These are phyloP conservation scores for Hylaeus volcanicus DNA, from an alignment of 1,140 invertebrate species.

Conservation along the genomic window DNA sequence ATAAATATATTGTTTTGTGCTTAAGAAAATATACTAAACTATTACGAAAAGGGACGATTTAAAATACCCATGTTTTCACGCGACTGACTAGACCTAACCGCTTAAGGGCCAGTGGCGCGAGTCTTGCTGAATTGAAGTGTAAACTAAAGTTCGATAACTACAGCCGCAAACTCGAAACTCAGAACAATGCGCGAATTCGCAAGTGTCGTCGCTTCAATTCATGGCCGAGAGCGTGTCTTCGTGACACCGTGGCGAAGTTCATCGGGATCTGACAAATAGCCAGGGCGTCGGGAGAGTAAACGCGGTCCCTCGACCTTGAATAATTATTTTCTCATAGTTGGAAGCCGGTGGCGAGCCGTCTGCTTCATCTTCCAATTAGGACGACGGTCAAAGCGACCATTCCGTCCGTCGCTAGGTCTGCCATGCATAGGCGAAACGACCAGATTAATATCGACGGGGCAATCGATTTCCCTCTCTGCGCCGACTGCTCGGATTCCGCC, in stretches of 20 bases:
- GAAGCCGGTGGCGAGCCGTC: background rate
- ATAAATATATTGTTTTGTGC: too few relatives aligned
- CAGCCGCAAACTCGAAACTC: constrained; percentile 36
- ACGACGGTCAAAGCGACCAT: constrained; percentile 40
- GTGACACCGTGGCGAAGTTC: background rate
- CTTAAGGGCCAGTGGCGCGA: background rate
- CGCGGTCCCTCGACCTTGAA: constrained; percentile 36
- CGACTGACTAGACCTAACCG: too few relatives aligned
- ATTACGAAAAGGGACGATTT: too few relatives aligned
- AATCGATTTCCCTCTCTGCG: constrained; percentile 48
- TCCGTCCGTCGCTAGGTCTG: constrained; percentile 17
- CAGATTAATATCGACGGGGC: constrained; percentile 57
- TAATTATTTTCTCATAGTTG: constrained; percentile 50
- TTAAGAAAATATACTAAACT: too few relatives aligned
- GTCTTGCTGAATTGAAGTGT: constrained; percentile 20
- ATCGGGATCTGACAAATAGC: too few relatives aligned
- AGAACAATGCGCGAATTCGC: constrained; percentile 30
- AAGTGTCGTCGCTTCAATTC: constrained; percentile 33
- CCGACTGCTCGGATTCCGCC: background rate
- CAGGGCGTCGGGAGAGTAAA: too few relatives aligned
- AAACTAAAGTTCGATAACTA: constrained; percentile 34
- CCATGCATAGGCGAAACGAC: background rate
- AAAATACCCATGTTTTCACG: too few relatives aligned
- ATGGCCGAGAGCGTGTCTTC: constrained; percentile 7
- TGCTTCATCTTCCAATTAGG: constrained; percentile 54